Percentiles rank a stretch among this genome's conserved stretches.
These are phyloP conservation scores for Perdita meconis DNA, from an alignment of 2,888 invertebrate genomes.

Conservation along the genomic window DNA sequence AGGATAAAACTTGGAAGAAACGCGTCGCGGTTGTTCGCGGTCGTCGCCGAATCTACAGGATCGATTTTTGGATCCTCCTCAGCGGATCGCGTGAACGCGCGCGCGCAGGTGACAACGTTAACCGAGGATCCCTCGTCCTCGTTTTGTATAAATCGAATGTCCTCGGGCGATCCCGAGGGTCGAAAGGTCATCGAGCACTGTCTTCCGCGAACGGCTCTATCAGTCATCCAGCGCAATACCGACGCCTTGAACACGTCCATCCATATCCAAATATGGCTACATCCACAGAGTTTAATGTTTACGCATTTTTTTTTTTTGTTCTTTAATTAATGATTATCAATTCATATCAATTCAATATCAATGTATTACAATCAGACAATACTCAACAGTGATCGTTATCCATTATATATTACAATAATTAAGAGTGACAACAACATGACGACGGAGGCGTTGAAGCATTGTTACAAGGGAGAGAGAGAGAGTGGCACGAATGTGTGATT, in stretches of 20 bases:
- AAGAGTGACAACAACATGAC: conserved; percentile 84
- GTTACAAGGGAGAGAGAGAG: conserved; percentile 62
- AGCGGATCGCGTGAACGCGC: conserved; percentile 31
- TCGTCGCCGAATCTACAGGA: conserved; percentile 3
- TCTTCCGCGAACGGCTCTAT: conserved; percentile 59
- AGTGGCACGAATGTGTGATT: no score
- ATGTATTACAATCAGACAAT: conserved; percentile 85
- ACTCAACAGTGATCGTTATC: conserved; percentile 84
- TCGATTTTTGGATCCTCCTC: conserved; percentile 40
- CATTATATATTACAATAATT: conserved; percentile 84
- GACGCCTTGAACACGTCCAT: conserved; percentile 49
- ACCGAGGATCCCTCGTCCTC: background rate
- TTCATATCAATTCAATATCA: conserved; percentile 84
- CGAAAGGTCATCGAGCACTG: conserved; percentile 36
- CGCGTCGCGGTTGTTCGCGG: background rate
- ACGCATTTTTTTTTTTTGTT: conserved; percentile 54
- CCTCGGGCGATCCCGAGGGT: background rate
- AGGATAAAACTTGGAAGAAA: conserved; percentile 38
- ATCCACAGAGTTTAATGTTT: conserved; percentile 73
- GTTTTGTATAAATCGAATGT: no score
- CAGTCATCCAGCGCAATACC: conserved; percentile 47
- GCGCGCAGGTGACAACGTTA: background rate
- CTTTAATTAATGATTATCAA: conserved; percentile 84
- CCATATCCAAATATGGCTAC: conserved; percentile 69
- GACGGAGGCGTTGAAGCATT: conserved; percentile 84